Percentiles rank a stretch among this genome's conserved stretches.
Conservation (phyloP, 2,888 invertebrate species). For the Metallyticus violacea region DNA sequence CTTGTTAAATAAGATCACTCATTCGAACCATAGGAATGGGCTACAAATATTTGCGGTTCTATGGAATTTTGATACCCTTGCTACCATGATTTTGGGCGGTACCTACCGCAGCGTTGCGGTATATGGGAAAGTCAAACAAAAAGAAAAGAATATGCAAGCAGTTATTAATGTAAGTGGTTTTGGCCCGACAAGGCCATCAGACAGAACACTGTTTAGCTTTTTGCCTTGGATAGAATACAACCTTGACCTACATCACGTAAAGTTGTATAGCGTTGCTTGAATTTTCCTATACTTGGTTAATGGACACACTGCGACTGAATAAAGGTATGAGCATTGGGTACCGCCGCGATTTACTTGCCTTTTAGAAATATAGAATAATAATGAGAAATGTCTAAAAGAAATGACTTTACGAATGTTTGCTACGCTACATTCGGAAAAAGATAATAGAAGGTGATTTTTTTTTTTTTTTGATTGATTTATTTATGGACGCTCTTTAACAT, state of each 20-base stretch:
- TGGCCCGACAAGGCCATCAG: background rate
- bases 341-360: background rate
- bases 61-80: no score
- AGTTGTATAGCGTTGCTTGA: background rate
- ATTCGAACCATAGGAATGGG: no score
- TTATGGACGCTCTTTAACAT: no score
- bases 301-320: background rate
- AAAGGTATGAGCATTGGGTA: background rate
- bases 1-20: no score
- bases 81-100: background rate
- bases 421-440: no score
- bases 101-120: background rate
- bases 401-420: no score
- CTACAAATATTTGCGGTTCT: no score
- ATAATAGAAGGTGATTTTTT: no score
- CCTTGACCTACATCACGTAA: background rate
- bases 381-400: no score
- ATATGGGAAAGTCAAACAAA: background rate
- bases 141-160: background rate
- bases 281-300: background rate
- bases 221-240: background rate
- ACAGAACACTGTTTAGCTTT: background rate
- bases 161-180: background rate
- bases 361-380: no score
- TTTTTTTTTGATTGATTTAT: no score